Base-by-base conservation (phyloP, 2,113 vertebrate genomes). In the Thymallus thymallus region DNA sequence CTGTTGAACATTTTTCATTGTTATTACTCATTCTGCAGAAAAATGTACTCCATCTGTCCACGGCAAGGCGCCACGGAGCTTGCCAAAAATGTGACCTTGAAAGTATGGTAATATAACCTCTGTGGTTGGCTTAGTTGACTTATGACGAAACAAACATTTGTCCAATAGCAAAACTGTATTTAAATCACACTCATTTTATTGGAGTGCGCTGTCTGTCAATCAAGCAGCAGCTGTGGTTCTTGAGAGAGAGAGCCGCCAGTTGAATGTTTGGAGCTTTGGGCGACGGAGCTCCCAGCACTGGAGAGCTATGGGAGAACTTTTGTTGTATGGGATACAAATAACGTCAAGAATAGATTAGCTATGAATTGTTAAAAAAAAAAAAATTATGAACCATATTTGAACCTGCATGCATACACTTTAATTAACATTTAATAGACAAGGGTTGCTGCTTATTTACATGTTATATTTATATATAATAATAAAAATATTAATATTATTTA, bases 41-140 rank as follows among this genome's bases (percentile, higher is more conserved):
- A 83, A 82, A 88, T 83, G 63, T 64, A 2, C 80, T 78, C 76
- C 69, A 75, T 76, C 73, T 90, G 84, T n/a, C 66, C 92, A 73
- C 91, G 85, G 83, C 76, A 88, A 77, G 91, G 91, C 91, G 90
- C 90, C 79, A 88, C 22, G 14, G 81, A 88, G 80, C 76, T 76
- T 73, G 85, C 63, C 77, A 85, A 24, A 68, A 51, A 26, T 5
- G 68, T 74, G 0, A 35, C 24, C 62, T 58, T 24, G 66, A 18
- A 30, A 62, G 74, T 62, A 65, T 78, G 51, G 32, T 5, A 62
- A 68, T 60, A 20, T 9, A 0, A 10, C 58, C 51, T 46, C 26
- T 74, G 5, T 74, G 77, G 88, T 90, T 90, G 88, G 91, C 30
- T 76, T n/a, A 16, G 10, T n/a, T 18, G 0, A 30, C 45, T 1